Evolutionary conservation across 2,888 invertebrate species (phyloP).

Genomic region (Polyommatus iphigenia): DNA sequence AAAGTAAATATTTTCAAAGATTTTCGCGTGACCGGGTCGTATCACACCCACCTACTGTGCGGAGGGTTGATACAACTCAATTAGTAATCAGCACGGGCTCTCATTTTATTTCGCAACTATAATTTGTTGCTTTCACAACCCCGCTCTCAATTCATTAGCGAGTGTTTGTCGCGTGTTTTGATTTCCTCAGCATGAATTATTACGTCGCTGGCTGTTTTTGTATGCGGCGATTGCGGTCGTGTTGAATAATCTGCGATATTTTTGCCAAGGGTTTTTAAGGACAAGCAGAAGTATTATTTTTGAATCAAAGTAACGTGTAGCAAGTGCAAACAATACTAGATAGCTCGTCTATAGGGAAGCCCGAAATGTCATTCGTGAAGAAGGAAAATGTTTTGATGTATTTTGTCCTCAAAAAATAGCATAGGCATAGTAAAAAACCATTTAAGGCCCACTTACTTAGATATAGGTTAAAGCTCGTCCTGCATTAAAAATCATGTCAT

Average conservation of each 20-base stretch:
- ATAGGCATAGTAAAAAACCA: too few relatives aligned
- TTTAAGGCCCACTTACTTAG: too few relatives aligned
- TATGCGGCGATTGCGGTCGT: neutral
- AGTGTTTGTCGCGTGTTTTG: conserved; percentile 24
- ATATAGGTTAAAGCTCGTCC: too few relatives aligned
- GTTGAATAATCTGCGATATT: neutral
- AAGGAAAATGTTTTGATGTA: too few relatives aligned
- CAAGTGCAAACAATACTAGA: too few relatives aligned
- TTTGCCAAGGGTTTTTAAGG: neutral
- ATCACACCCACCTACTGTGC: neutral
- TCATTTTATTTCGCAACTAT: conserved; percentile 19
- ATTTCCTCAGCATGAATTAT: conserved; percentile 14
- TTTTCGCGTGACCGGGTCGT: neutral
- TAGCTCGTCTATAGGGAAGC: too few relatives aligned
- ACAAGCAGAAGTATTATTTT: too few relatives aligned
- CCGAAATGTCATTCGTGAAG: too few relatives aligned
- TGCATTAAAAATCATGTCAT: too few relatives aligned
- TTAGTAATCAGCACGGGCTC: conserved; percentile 7
- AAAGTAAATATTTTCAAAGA: neutral
- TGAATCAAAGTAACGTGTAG: too few relatives aligned
- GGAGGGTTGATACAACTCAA: neutral
- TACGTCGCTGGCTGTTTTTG: neutral
- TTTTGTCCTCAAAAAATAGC: too few relatives aligned
- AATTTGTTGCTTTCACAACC: conserved; percentile 1
- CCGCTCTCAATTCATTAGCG: conserved; percentile 26